These are phyloP conservation scores for Muscicapa adusta DNA, from an alignment of 2,113 vertebrate genomes.

Conservation along the genomic window DNA sequence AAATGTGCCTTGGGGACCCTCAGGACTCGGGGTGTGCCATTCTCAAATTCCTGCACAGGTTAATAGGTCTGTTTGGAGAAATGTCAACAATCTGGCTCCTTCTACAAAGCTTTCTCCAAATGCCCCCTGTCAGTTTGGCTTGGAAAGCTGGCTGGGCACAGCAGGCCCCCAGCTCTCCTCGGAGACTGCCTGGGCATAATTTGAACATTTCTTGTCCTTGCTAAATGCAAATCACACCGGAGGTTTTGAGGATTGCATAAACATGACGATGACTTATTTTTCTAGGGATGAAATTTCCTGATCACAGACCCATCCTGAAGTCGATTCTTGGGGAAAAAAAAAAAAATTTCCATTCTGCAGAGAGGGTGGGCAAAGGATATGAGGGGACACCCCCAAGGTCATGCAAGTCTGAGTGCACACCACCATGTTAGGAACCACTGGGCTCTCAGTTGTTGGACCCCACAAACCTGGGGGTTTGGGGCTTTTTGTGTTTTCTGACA, in stretches of 20 bases:
- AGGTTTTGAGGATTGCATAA: background rate
- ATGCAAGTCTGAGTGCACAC: background rate
- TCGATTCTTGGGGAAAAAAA: background rate
- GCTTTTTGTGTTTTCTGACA: too few species aligned
- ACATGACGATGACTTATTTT: fast-evolving
- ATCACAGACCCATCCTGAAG: background rate
- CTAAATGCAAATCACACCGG: background rate
- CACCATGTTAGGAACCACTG: background rate
- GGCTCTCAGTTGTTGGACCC: background rate
- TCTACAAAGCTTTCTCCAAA: background rate
- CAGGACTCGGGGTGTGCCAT: background rate
- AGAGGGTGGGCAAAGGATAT: background rate
- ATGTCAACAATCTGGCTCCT: background rate
- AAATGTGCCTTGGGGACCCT: background rate
- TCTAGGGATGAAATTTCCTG: background rate
- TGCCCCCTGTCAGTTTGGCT: background rate
- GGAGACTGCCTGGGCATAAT: background rate
- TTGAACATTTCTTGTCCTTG: background rate
- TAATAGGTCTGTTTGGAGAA: background rate
- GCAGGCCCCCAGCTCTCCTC: background rate
- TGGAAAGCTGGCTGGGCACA: background rate
- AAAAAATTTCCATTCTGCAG: background rate
- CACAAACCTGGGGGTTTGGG: too few species aligned
- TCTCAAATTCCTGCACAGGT: background rate
- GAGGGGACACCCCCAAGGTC: background rate